Conservation (phyloP, 2,113 vertebrate genomes). For the Cyanistes caeruleus region DNA sequence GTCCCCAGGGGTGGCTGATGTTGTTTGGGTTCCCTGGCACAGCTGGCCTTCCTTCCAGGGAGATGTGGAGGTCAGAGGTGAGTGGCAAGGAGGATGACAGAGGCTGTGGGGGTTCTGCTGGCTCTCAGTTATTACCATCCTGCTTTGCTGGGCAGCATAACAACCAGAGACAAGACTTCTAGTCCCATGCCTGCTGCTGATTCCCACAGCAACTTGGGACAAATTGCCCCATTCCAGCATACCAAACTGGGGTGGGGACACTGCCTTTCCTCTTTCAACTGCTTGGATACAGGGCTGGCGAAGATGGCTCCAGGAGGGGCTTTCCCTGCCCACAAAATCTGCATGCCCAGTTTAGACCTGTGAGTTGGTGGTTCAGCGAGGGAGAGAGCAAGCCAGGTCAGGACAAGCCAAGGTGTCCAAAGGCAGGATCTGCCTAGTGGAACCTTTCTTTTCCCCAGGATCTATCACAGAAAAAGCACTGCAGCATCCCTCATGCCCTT, state of each 20-base stretch:
- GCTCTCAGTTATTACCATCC: neutral
- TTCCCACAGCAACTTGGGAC: neutral
- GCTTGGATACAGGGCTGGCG: neutral
- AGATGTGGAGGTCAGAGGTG: neutral
- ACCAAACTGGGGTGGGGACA: accelerated
- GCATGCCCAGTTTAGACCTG: neutral
- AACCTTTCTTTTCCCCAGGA: neutral
- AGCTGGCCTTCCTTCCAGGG: neutral
- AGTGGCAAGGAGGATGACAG: neutral
- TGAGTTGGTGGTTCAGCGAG: accelerated
- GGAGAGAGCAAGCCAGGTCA: neutral
- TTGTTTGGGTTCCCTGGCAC: neutral
- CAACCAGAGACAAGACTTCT: neutral
- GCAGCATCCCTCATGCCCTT: neutral
- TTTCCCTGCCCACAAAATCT: neutral
- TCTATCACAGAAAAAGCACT: neutral
- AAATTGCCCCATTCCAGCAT: neutral
- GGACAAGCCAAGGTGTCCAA: neutral
- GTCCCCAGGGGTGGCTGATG: neutral
- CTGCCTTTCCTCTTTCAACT: neutral
- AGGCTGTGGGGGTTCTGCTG: neutral
- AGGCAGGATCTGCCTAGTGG: neutral
- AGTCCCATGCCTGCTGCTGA: neutral
- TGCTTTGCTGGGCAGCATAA: neutral
- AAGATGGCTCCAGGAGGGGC: neutral